phyloP scores from a whole-genome alignment of 2,113 vertebrate species.

The Siniperca chuatsi region DNA sequence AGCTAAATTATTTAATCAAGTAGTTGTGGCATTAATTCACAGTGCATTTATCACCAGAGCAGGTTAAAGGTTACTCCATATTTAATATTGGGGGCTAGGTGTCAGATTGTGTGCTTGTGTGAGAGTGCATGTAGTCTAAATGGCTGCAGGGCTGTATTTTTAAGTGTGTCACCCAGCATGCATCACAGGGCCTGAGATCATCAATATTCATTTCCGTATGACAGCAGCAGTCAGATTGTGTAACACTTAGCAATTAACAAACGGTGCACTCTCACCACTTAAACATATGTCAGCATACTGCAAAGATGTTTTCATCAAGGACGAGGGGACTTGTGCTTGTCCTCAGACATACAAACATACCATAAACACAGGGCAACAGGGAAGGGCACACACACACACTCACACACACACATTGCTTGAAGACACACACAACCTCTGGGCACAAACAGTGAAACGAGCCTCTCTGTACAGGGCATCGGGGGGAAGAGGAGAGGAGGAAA shows the following conservation, averaged over 20 bases:
- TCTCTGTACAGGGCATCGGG: background rate
- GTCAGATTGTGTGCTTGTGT: slow-evolving; percentile 40
- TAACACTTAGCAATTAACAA: slow-evolving; percentile 75
- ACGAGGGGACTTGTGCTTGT: slow-evolving; percentile 18
- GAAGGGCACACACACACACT: background rate
- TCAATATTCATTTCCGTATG: slow-evolving; percentile 80
- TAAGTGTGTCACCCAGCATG: slow-evolving; percentile 68
- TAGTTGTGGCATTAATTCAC: slow-evolving; percentile 1
- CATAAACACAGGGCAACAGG: background rate
- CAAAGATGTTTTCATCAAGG: slow-evolving; percentile 69
- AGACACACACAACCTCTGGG: slow-evolving; percentile 23
- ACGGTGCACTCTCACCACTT: slow-evolving; percentile 60
- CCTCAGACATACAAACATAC: slow-evolving; percentile 40
- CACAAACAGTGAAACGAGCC: background rate
- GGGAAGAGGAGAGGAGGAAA: background rate
- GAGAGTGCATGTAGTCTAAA: slow-evolving; percentile 39
- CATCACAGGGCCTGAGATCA: slow-evolving; percentile 65
- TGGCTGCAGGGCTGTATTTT: slow-evolving; percentile 62
- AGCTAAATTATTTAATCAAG: slow-evolving; percentile 36
- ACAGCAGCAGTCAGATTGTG: slow-evolving; percentile 74
- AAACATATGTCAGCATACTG: slow-evolving; percentile 65
- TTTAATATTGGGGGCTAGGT: slow-evolving; percentile 41
- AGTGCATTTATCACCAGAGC: slow-evolving; percentile 27
- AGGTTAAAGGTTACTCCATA: slow-evolving; percentile 51
- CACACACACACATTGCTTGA: background rate